Evolutionary conservation across 2,888 invertebrate species (phyloP), one percentile per base, ranked within the genome.

Genomic region (Synanthedon myopaeformis): DNA sequence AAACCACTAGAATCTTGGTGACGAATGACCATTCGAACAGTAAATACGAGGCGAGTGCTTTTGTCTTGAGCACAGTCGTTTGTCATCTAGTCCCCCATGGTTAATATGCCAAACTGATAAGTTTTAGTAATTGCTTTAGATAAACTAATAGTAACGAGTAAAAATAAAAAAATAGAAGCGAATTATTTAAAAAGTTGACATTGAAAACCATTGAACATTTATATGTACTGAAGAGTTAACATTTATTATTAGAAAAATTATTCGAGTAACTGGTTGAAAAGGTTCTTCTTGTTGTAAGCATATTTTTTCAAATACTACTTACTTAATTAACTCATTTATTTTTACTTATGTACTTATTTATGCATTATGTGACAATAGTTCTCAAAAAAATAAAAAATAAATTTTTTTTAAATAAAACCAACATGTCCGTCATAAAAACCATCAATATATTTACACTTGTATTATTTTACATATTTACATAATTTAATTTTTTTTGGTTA

Each of bases 371-470:
- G 35, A 35, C 10, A 35, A 35, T 1, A 35, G 3, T 5, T 35
- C 8, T 4, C 6, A 28, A 28, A 35, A 35, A 35, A 35, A 10
- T 5, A 10, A 10, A 35, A 35, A 67, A n/a, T n/a, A n/a, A n/a
- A n/a, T n/a, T n/a, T n/a, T n/a, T n/a, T n/a, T n/a, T n/a, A n/a
- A 81, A 78, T 78, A 64, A 80, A 79, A 76, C 72, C 59, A 69
- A 56, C 56, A 59, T 64, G 70, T 72, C 67, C 77, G 73, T 86
- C 83, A 87, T 87, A 87, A 85, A 87, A 87, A 87, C 86, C 84
- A 86, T 84, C 79, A 67, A 82, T 86, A 73, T 86, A 85, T 85
- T 86, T 84, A 85, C 82, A 84, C 63, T 56, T 69, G 57, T 72
- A 64, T 63, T 51, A 81, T 79, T 82, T 69, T 85, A 85, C 84